phyloP scores from a whole-genome alignment of 2,888 invertebrate species.

The Lacanobia wlatinum region DNA sequence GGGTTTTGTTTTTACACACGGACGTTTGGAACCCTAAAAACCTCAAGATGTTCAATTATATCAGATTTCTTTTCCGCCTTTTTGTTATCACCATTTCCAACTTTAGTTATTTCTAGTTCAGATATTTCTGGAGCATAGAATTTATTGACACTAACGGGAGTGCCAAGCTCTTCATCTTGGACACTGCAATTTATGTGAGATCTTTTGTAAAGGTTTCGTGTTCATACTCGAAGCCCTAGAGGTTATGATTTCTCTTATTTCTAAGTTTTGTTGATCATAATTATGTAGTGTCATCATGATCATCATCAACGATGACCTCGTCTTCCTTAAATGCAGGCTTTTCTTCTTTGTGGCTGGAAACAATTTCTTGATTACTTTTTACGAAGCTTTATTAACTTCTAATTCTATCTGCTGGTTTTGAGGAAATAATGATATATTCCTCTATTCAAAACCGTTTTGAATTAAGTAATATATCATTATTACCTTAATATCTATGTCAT shows the following conservation, averaged over 20 bases:
- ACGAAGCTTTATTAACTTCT: background rate
- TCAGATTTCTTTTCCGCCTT: background rate
- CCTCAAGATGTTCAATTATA: background rate
- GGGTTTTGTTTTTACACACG: background rate
- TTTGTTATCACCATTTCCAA: too few relatives aligned
- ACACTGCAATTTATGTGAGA: constrained; percentile 77
- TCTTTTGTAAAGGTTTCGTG: constrained; percentile 67
- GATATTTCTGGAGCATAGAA: constrained; percentile 22
- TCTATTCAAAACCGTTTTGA: too few relatives aligned
- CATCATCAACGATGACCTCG: background rate
- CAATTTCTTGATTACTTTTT: background rate
- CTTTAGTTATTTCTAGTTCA: background rate
- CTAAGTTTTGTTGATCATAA: constrained; percentile 15
- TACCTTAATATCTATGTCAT: too few relatives aligned
- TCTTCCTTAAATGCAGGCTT: too few relatives aligned
- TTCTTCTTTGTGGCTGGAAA: background rate
- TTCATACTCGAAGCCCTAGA: constrained; percentile 59
- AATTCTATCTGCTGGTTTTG: background rate
- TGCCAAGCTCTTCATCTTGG: constrained; percentile 62
- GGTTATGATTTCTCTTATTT: constrained; percentile 50
- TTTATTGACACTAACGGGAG: constrained; percentile 47
- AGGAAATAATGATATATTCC: too few relatives aligned
- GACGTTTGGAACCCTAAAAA: background rate
- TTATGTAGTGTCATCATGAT: background rate
- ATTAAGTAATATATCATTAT: too few relatives aligned